These are phyloP conservation scores for Pristis pectinata DNA, from an alignment of 2,797 vertebrate species.

Conservation along the genomic window DNA sequence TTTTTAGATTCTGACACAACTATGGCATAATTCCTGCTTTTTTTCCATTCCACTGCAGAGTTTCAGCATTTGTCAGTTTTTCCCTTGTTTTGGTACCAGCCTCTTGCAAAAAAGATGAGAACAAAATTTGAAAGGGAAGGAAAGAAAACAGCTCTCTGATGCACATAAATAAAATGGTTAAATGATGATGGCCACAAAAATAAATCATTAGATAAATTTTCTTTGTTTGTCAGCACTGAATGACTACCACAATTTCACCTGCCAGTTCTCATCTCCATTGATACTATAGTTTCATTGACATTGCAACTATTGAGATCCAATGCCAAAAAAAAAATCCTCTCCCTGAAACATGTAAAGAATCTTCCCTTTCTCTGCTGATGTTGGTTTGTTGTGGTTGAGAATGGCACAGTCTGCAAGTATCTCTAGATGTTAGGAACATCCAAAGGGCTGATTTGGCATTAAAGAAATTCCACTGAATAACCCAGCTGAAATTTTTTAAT, in stretches of 20 bases:
- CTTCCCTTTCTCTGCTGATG: constrained; percentile 42
- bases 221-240: too few relatives aligned
- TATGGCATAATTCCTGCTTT: not conserved
- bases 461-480: not conserved
- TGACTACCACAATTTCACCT: too few relatives aligned
- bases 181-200: not conserved
- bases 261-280: too few relatives aligned
- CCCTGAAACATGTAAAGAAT: not conserved
- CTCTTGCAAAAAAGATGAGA: too few relatives aligned
- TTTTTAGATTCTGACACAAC: not conserved
- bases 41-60: not conserved
- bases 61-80: not conserved
- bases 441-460: not conserved
- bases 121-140: not conserved
- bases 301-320: too few relatives aligned
- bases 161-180: not conserved
- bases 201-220: not conserved
- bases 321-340: too few relatives aligned
- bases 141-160: not conserved
- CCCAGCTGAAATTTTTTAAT: not conserved
- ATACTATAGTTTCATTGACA: too few relatives aligned
- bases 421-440: not conserved
- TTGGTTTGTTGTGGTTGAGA: constrained; percentile 33
- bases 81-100: not conserved
- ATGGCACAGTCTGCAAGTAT: not conserved